Evolutionary conservation across 1,140 invertebrate species (phyloP).

Genomic region (Heliconius nattereri): DNA sequence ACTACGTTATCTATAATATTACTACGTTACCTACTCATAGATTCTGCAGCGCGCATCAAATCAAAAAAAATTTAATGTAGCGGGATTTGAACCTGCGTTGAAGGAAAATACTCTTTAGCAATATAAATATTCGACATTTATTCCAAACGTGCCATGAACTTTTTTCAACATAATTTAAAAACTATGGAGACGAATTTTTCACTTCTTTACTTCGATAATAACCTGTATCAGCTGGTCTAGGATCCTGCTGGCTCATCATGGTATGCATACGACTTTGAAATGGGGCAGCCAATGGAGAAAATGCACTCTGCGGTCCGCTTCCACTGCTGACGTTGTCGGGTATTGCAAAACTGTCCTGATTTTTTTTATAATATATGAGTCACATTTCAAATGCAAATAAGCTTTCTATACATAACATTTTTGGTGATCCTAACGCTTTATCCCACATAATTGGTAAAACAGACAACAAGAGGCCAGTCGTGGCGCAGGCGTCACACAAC

Average conservation of each 20-base stretch:
- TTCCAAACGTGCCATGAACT: too few species aligned
- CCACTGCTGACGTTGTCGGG: constrained; percentile 38
- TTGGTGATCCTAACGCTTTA: background rate
- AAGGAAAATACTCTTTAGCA: too few species aligned
- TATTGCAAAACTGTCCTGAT: constrained; percentile 52
- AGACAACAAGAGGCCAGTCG: background rate
- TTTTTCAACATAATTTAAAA: too few species aligned
- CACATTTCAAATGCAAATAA: background rate
- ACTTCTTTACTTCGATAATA: too few species aligned
- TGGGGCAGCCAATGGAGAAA: constrained; percentile 53
- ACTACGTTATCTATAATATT: background rate
- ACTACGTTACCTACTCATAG: background rate
- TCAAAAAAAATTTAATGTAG: too few species aligned
- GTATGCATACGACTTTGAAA: constrained; percentile 52
- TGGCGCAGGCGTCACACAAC: background rate
- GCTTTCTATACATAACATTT: background rate
- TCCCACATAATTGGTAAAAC: too few species aligned
- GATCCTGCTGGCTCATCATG: constrained; percentile 54
- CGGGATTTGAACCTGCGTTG: too few species aligned
- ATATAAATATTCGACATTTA: too few species aligned
- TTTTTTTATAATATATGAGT: background rate
- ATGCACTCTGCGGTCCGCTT: constrained; percentile 42
- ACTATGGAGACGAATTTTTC: too few species aligned
- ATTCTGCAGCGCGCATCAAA: too few species aligned
- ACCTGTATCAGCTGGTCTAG: constrained; percentile 57